Conservation (phyloP, 1,140 invertebrate species). For the Antheraea mylitta region DNA sequence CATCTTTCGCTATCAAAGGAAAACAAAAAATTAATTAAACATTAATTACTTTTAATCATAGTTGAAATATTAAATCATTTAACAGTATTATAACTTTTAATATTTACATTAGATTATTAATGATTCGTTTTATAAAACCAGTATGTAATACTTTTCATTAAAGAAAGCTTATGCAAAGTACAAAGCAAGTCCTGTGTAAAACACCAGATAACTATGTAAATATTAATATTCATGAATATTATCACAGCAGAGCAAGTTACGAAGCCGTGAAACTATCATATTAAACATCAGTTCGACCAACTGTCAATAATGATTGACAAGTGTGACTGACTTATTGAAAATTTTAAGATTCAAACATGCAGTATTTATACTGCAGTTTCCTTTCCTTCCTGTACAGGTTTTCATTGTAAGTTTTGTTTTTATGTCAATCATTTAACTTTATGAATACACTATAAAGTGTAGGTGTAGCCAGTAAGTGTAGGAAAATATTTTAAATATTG, state of each 20-base stretch:
- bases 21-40: not conserved
- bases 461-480: too few species aligned
- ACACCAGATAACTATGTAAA: not conserved
- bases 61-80: not conserved
- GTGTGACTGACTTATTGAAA: not conserved
- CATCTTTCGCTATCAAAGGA: not conserved
- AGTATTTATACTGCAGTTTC: too few species aligned
- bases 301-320: not conserved
- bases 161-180: not conserved
- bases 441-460: too few species aligned
- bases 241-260: not conserved
- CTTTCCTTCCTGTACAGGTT: too few species aligned
- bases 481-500: too few species aligned
- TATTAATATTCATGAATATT: not conserved
- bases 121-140: not conserved
- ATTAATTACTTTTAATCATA: not conserved
- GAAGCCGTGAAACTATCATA: not conserved
- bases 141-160: not conserved
- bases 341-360: too few species aligned
- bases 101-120: not conserved
- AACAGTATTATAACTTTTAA: not conserved
- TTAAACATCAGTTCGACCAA: not conserved
- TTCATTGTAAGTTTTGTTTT: too few species aligned
- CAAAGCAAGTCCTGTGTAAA: not conserved
- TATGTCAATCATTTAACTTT: too few species aligned